A percentile compares a stretch with the other conserved stretches of the same genome.
Evolutionary conservation across 2,113 vertebrate species (phyloP).

Genomic region (Bucco capensis): DNA sequence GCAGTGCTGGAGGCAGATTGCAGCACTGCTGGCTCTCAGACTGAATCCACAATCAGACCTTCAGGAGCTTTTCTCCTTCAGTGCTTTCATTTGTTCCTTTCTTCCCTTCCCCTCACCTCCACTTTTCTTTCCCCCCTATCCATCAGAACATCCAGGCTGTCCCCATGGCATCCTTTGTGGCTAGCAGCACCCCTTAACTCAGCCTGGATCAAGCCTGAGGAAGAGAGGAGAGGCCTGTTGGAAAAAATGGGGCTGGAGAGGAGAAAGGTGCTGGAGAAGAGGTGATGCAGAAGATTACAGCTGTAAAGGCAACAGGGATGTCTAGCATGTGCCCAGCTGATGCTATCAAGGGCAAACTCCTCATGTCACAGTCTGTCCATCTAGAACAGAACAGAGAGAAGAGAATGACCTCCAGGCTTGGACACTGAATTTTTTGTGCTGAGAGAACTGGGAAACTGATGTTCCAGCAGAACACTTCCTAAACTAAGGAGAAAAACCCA

Average conservation of each 20-base stretch:
- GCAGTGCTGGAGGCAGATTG: background rate
- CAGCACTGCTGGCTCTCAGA: background rate
- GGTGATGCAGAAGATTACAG: background rate
- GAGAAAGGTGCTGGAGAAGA: background rate
- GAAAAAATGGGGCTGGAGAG: background rate
- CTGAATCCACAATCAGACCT: background rate
- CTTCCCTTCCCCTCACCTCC: background rate
- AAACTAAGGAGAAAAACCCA: background rate
- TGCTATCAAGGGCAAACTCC: slow-evolving; percentile 5
- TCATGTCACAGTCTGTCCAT: slow-evolving; percentile 1
- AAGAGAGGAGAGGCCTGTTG: background rate
- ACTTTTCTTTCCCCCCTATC: background rate
- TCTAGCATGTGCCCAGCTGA: background rate
- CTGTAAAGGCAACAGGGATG: background rate
- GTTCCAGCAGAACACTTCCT: background rate
- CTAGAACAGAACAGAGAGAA: slow-evolving; percentile 7
- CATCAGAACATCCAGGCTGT: no score
- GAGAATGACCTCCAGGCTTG: background rate
- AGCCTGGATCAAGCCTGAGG: background rate
- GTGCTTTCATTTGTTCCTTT: background rate
- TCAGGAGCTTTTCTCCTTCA: background rate
- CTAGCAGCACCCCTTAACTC: background rate
- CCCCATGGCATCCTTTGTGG: background rate
- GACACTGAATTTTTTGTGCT: background rate
- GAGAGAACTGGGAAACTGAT: background rate